phyloP scores from a whole-genome alignment of 2,888 invertebrate species.

The Stenodema calcarata region DNA sequence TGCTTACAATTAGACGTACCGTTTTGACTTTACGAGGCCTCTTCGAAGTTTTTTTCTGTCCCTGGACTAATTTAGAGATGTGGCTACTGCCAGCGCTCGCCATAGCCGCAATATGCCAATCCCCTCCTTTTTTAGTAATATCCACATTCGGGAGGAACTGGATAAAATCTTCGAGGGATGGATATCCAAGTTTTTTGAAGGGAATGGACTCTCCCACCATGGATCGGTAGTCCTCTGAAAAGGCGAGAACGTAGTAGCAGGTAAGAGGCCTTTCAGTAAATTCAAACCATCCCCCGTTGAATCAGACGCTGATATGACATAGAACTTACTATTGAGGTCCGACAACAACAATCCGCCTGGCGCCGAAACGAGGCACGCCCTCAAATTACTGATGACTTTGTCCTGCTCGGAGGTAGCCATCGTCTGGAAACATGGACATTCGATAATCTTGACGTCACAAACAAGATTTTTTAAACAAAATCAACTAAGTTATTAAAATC shows the following conservation, averaged over 20 bases:
- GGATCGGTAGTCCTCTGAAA: conserved; percentile 23
- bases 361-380: conserved; percentile 34
- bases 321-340: conserved; percentile 61
- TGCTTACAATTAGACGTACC: neutral
- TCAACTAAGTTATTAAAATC: no score
- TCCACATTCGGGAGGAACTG: neutral
- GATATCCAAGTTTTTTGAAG: conserved; percentile 17
- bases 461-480: no score
- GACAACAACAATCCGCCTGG: conserved; percentile 59
- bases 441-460: no score
- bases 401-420: neutral
- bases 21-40: neutral
- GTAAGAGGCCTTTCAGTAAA: no score
- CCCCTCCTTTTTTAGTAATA: neutral
- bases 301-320: no score
- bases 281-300: no score
- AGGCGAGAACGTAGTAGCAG: no score
- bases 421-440: neutral
- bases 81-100: conserved; percentile 11
- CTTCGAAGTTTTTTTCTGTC: conserved; percentile 23
- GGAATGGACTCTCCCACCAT: conserved; percentile 34
- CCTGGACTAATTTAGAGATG: conserved; percentile 15
- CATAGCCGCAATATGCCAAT: conserved; percentile 11
- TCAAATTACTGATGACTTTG: conserved; percentile 19
- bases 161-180: conserved; percentile 14